Evolutionary conservation across 1,140 invertebrate genomes (phyloP), one percentile per base, ranked within the genome.

Genomic region (Bombus terrestris): DNA sequence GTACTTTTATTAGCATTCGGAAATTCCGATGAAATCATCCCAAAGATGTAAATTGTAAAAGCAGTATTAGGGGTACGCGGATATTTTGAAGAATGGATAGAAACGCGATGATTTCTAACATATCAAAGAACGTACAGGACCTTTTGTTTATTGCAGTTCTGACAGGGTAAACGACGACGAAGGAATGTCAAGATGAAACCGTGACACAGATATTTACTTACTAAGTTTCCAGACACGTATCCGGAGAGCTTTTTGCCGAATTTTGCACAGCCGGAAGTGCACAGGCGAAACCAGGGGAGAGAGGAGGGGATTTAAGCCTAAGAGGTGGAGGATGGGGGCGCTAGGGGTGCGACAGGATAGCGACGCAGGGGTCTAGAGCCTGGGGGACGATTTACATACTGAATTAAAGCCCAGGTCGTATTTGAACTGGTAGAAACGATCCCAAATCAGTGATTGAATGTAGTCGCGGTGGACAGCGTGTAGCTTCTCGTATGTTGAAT

Each of bases 211-310:
- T 81, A 32, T 85, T 74, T 68, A 57, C 8, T 81, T 32, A 68
- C 66, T 72, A 57, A 43, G 37, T 86, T 80, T 64, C 73, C 72
- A 79, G 32, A 81, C 35, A 73, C 77, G 47, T 57, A 39, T 8
- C 57, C 59, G 12, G 59, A 59, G 13, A 68, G 68, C 71, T 81
- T 85, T 85, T 85, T 85, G 69, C 59, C 59, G 79, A 88, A 90
- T 87, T 87, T 90, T 69, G 59, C 89, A 72, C 68, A 87, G 89
- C 89, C 88, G 89, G 90, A 88, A 90, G 82, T 90, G 89, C 90
- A 89, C 83, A 82, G 82, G 68, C 77, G 88, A 84, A 80, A 81
- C 62, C 10, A 80, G 79, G 57, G 80, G 47, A 83, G 71, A 81
- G 81, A 69, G 74, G 77, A 80, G 82, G 86, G 80, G 89, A 83